Conservation (phyloP, 1,140 invertebrate species). For the Colletes latitarsis region DNA sequence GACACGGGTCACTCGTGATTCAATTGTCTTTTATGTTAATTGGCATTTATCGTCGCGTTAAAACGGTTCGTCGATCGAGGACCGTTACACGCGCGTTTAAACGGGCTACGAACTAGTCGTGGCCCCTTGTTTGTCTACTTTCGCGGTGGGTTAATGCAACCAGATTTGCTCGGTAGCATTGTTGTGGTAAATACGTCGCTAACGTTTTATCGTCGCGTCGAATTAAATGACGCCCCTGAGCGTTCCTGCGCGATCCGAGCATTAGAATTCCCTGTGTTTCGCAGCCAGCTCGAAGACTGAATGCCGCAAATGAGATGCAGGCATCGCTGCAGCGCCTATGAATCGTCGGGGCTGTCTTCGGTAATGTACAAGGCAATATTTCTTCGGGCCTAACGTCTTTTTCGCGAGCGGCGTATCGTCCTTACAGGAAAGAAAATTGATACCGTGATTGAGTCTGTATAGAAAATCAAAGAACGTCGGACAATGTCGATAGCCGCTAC, state of each 20-base stretch:
- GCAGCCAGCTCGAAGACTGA: not conserved
- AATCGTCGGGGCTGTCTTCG: slow-evolving; percentile 12
- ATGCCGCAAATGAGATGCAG: slow-evolving; percentile 14
- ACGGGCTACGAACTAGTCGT: slow-evolving; percentile 37
- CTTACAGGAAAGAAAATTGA: slow-evolving; percentile 44
- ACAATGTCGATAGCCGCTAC: slow-evolving; percentile 53
- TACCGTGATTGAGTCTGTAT: slow-evolving; percentile 52
- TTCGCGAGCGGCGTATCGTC: not conserved
- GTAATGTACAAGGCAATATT: slow-evolving; percentile 18
- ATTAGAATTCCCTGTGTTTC: too few species aligned
- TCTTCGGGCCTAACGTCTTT: slow-evolving; percentile 24
- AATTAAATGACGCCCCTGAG: too few species aligned
- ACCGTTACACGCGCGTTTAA: slow-evolving; percentile 43
- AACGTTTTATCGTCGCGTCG: not conserved
- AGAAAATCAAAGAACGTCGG: slow-evolving; percentile 20
- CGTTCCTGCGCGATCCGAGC: too few species aligned
- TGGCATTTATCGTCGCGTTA: slow-evolving; percentile 49
- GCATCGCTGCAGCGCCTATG: not conserved
- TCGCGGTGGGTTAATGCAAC: slow-evolving; percentile 10
- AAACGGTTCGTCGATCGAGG: slow-evolving; percentile 58
- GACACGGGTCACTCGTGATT: slow-evolving; percentile 55
- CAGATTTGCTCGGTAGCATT: not conserved
- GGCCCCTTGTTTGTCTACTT: slow-evolving; percentile 21
- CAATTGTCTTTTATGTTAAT: slow-evolving; percentile 73
- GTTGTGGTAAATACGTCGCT: not conserved